These are phyloP conservation scores for Drosophila azteca DNA, from an alignment of 1,140 invertebrate species.

Conservation along the genomic window DNA sequence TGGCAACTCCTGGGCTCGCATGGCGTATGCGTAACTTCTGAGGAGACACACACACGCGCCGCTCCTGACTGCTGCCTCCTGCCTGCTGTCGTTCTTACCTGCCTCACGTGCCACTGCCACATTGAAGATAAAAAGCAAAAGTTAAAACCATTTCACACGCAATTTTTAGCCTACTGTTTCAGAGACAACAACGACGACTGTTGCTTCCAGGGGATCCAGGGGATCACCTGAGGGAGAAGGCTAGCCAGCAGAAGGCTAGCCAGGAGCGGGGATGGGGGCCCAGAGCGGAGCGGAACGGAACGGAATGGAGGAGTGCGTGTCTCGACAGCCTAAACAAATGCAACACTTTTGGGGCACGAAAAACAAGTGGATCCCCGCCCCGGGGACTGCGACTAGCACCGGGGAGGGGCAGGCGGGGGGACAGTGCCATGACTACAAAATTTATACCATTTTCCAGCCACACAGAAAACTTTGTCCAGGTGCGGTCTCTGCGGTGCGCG, in stretches of 20 bases:
- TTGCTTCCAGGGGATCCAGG: slow-evolving; percentile 30
- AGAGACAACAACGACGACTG: slow-evolving; percentile 12
- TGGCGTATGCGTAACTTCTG: slow-evolving; percentile 73
- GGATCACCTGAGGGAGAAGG: slow-evolving; percentile 57
- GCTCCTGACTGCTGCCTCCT: neutral
- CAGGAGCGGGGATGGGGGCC: neutral
- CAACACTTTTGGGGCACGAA: slow-evolving; percentile 63
- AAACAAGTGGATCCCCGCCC: slow-evolving; percentile 14
- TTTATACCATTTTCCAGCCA: slow-evolving; percentile 60
- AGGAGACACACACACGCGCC: slow-evolving; percentile 46
- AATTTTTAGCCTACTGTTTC: slow-evolving; percentile 71
- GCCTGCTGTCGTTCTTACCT: neutral
- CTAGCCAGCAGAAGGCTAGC: slow-evolving; percentile 9
- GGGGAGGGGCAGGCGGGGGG: neutral
- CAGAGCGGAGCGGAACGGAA: too few species aligned
- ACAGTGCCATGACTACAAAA: slow-evolving; percentile 62
- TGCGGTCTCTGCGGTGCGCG: slow-evolving; percentile 49
- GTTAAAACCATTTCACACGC: slow-evolving; percentile 81
- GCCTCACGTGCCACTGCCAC: slow-evolving; percentile 65
- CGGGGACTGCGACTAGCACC: too few species aligned
- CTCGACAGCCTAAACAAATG: slow-evolving; percentile 70
- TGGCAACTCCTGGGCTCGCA: slow-evolving; percentile 19
- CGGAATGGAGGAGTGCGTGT: slow-evolving; percentile 44
- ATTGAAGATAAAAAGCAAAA: slow-evolving; percentile 79
- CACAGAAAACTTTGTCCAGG: slow-evolving; percentile 53